Evolutionary conservation across 2,797 vertebrate species (phyloP), one percentile per base, ranked within the genome.

Genomic region (Channa striata): DNA sequence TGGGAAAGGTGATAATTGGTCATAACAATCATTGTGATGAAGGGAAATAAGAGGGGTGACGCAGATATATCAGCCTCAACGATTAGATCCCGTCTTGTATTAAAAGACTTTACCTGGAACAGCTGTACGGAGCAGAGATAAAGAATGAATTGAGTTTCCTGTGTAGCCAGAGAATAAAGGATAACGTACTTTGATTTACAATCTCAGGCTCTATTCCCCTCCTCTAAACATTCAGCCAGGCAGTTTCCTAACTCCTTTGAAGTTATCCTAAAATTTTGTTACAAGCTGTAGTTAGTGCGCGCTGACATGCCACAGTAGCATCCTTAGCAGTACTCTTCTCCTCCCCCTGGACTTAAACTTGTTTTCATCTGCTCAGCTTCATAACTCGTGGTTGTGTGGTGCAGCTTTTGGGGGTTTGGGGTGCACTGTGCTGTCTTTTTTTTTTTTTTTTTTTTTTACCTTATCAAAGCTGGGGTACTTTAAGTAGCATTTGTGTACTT

Each of bases 401-500:
- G 59, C 19, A 57, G 76, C 68, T 49, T 68, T 58, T 60, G 53
- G 77, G 51, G 47, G 57, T 46, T 70, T 57, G 17, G 47, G 48
- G 50, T 59, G 25, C 64, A 80, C 54, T 82, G 42, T 61, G 57
- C 65, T 57, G 44, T 69, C 64, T 60, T 59, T 56, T 68, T 70
- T 68, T n/a, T n/a, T n/a, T n/a, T n/a, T n/a, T n/a, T n/a, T n/a
- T n/a, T n/a, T n/a, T n/a, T n/a, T n/a, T n/a, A n/a, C 63, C 42
- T 74, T 64, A 77, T 84, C 64, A 83, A 80, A 85, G 64, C 20
- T 16, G 53, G 57, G 54, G 72, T 77, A 77, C 46, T 81, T 78
- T 91, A 87, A 78, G 77, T 52, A 52, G 76, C 73, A 61, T 82
- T 77, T 83, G 73, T 90, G 72, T 83, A 77, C 72, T 77, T 76